A percentile compares a stretch with the other conserved stretches of the same genome.
These are phyloP conservation scores for Meda fulgida DNA, from an alignment of 2,797 vertebrate genomes.

Conservation along the genomic window DNA sequence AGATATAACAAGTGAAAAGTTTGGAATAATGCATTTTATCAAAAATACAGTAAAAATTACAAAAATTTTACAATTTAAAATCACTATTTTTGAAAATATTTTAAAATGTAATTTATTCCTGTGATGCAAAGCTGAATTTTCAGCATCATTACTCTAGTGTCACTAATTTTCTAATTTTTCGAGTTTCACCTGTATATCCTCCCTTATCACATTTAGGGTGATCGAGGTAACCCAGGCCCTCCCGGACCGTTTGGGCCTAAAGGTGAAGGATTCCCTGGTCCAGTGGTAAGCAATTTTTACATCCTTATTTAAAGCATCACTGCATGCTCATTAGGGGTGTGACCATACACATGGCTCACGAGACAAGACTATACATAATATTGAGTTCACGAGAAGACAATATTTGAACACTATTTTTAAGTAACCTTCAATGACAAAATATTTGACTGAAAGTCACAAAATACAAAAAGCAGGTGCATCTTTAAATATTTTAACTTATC, in stretches of 20 bases:
- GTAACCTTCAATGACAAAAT: too few species aligned
- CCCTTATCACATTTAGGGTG: conserved; percentile 75
- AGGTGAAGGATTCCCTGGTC: conserved; percentile 87
- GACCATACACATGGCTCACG: too few species aligned
- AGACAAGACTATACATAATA: too few species aligned
- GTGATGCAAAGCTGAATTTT: not conserved
- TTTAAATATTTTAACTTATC: too few species aligned
- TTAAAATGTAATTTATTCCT: not conserved
- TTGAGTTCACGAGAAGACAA: too few species aligned
- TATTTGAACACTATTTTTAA: too few species aligned
- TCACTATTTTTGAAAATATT: not conserved
- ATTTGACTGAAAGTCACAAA: too few species aligned
- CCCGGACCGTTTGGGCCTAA: conserved; percentile 84
- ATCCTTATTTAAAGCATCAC: not conserved
- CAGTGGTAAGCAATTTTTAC: conserved; percentile 76
- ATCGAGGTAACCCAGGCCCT: conserved; percentile 81
- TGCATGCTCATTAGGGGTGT: too few species aligned
- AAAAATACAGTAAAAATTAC: not conserved
- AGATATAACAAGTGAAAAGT: not conserved
- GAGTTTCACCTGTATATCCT: too few species aligned
- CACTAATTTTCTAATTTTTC: too few species aligned
- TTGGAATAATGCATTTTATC: not conserved
- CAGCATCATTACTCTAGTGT: not conserved
- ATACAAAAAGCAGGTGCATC: too few species aligned
- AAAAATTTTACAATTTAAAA: not conserved